Evolutionary conservation across 2,113 vertebrate genomes (phyloP), one percentile per base, ranked within the genome.

Genomic region (Herpetotheres cachinnans): DNA sequence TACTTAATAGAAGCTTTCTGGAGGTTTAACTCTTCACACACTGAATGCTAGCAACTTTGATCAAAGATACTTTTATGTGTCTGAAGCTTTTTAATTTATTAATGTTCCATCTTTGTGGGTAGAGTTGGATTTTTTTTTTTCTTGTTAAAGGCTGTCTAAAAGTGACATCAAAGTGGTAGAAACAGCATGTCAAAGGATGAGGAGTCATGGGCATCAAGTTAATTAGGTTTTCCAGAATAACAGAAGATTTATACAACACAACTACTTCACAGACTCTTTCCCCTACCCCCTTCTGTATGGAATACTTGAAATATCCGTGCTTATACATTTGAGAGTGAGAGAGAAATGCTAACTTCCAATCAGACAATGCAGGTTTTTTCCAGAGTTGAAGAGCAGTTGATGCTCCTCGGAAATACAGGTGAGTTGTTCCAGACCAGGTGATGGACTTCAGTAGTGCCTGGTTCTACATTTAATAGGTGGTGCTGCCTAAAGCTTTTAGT

Each of bases 61-160:
- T 97, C 95, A 96, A 87, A 95, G 86, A 70, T 40, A 36, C 93
- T 95, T 97, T 79, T 13, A 87, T 92, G 92, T 93, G 83, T 91
- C 77, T 84, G 91, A 47, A 74, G 81, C 80, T 86, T 78, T 66
- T 85, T 61, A 49, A 93, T 95, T 93, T 94, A 89, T 97, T 92
- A 32, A 89, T 1, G 1, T 21, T 67, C 56, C n/a, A 30, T 69
- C 52, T 89, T 82, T 49, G 56, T 82, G 81, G 56, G 74, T 24
- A 76, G 89, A 61, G 72, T 30, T 86, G 59, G 50, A 5, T 36
- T 49, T 26, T 40, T 49, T 52, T 52, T 26, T 19, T 36, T 30
- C 88, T 46, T 20, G 34, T 47, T 90, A 16, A 42, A 83, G 16
- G 47, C 86, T 91, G 94, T 69, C 92, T 84, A 7, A 61, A 59